Evolutionary conservation across 1,140 invertebrate genomes (phyloP).

Genomic region (Drosophila nebulosa): DNA sequence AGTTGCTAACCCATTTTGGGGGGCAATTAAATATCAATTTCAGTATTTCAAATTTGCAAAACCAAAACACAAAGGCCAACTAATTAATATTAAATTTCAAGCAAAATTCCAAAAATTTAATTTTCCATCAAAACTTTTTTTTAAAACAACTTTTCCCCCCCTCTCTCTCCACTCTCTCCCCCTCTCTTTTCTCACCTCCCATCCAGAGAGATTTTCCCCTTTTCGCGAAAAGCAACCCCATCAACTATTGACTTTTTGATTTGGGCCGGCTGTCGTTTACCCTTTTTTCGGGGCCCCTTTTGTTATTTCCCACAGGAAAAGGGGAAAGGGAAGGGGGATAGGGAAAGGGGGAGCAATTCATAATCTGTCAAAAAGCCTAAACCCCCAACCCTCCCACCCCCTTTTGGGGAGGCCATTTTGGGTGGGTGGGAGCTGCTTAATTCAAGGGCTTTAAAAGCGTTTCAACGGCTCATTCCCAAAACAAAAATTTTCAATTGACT

Average conservation of each 20-base stretch:
- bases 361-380: conserved; percentile 71
- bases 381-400: conserved; percentile 10
- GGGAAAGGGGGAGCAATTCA: conserved; percentile 58
- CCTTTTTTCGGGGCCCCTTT: conserved; percentile 55
- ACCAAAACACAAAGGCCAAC: conserved; percentile 57
- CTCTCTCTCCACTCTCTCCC: no score
- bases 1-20: conserved; percentile 10
- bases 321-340: conserved; percentile 7
- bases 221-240: not conserved
- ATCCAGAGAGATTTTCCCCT: not conserved
- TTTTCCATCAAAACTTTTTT: conserved; percentile 52
- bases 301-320: conserved; percentile 43
- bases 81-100: conserved; percentile 77
- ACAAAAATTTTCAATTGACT: conserved; percentile 77
- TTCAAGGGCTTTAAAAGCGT: conserved; percentile 76
- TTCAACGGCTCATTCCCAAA: conserved; percentile 75
- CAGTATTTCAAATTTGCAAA: conserved; percentile 54
- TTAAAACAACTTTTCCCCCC: not conserved
- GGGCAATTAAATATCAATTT: conserved; percentile 63
- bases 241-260: conserved; percentile 72
- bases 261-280: conserved; percentile 19
- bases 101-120: conserved; percentile 69
- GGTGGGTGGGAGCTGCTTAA: conserved; percentile 60
- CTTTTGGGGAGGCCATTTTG: not conserved
- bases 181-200: no score